Percentiles rank a stretch among this genome's conserved stretches.
Evolutionary conservation across 2,888 invertebrate genomes (phyloP).

Genomic region (Rotaria macrura): DNA sequence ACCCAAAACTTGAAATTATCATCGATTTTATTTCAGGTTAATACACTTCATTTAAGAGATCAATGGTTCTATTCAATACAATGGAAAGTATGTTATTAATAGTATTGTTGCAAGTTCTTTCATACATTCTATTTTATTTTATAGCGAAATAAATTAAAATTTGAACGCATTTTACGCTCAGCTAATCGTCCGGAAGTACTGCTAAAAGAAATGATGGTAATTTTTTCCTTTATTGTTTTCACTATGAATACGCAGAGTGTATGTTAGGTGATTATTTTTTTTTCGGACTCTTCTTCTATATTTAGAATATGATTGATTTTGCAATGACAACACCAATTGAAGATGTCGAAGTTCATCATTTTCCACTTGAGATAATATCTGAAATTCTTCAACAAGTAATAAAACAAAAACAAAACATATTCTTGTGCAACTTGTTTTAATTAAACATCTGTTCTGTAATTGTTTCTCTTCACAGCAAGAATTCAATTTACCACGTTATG

Average conservation of each 20-base stretch:
- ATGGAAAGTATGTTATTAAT: slow-evolving; percentile 55
- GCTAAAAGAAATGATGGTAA: slow-evolving; percentile 65
- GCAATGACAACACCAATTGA: slow-evolving; percentile 65
- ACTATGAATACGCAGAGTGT: neutral
- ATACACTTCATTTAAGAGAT: slow-evolving; percentile 67
- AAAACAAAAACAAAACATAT: neutral
- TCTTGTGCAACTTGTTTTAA: too few species aligned
- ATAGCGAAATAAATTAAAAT: slow-evolving; percentile 62
- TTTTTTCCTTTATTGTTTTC: neutral
- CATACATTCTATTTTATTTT: too few species aligned
- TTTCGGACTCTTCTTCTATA: neutral
- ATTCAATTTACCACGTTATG: slow-evolving; percentile 38
- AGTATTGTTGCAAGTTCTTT: too few species aligned
- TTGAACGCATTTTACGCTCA: slow-evolving; percentile 60
- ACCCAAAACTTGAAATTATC: neutral
- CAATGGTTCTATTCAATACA: slow-evolving; percentile 70
- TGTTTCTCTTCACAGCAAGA: too few species aligned
- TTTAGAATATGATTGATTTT: slow-evolving; percentile 64
- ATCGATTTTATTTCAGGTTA: slow-evolving; percentile 56
- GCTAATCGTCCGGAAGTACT: slow-evolving; percentile 63
- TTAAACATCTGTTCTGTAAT: neutral
- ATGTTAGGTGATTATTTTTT: too few species aligned
- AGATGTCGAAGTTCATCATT: slow-evolving; percentile 64
- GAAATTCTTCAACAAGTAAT: slow-evolving; percentile 55
- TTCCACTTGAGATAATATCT: slow-evolving; percentile 64